A percentile compares a stretch with the other conserved stretches of the same genome.
These are phyloP conservation scores for Tursiops truncatus DNA, from an alignment of 2,113 vertebrate species.

Conservation along the genomic window DNA sequence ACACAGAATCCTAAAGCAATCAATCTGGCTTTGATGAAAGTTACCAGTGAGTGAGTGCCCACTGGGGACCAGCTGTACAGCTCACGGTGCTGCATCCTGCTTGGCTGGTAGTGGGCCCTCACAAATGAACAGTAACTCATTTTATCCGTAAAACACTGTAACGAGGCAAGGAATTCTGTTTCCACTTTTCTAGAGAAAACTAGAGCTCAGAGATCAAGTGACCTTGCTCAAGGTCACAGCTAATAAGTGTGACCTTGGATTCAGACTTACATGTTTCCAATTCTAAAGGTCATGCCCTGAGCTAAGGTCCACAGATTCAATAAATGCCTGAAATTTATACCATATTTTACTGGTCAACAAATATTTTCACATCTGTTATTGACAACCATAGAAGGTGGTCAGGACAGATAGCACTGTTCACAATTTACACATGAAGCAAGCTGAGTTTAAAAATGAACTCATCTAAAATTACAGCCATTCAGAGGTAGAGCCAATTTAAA, in stretches of 20 bases:
- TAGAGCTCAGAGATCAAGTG: background rate
- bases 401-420: background rate
- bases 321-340: background rate
- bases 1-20: background rate
- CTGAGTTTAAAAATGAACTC: background rate
- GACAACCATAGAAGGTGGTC: background rate
- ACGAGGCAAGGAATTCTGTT: background rate
- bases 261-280: background rate
- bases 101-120: background rate
- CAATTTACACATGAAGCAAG: background rate
- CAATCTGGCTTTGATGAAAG: background rate
- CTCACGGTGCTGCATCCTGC: accelerated
- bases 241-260: background rate
- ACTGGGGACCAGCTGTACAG: accelerated
- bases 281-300: background rate
- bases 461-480: background rate
- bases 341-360: background rate
- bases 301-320: background rate
- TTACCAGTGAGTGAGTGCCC: background rate
- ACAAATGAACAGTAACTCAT: no score
- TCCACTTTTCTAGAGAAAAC: background rate
- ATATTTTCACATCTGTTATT: background rate
- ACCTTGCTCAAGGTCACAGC: background rate
- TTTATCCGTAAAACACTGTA: background rate
- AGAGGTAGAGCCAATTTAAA: background rate